Base-by-base conservation (phyloP, 2,113 vertebrate genomes). In the Dascyllus trimaculatus region DNA sequence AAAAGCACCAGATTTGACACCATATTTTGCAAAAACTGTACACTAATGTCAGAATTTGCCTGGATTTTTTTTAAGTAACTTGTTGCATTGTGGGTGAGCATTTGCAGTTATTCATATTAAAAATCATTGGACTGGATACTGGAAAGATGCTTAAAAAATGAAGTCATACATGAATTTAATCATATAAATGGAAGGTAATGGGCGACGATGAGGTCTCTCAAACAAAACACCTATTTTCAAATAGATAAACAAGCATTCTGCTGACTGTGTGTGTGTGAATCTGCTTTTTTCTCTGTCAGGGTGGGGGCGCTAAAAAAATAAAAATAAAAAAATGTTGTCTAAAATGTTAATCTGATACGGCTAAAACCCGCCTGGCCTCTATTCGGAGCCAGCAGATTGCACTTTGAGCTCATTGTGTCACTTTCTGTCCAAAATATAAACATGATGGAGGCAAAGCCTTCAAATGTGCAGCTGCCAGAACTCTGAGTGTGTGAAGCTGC, bases 401-500 rank as follows among this genome's bases (percentile, higher is more conserved):
- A 71, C 74, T 83, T 63, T 83, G 40, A 77, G 22, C 77, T 81
- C 54, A 82, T 69, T 80, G 65, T 71, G 68, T 79, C 59, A 59
- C 53, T 78, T 78, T 75, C 48, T 63, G 21, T 70, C 71, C 72
- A 69, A 82, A 83, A 72, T 76, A 19, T 78, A 75, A 76, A 71
- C 63, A 64, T 1, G 11, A 56, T 52, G 19, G 15, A 38, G 45
- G 52, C 75, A 80, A 84, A 85, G 72, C 60, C 76, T 43, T 77
- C 66, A 76, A 79, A 86, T 70, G 73, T 68, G 18, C 66, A 64
- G 64, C 69, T 78, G 74, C 73, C 62, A 71, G 24, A 57, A 29
- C 18, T 29, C 29, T 46, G n/a, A 66, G 59, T 65, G 57, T 83
- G 69, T 25, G 60, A 81, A 69, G 68, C 76, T 49, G 40, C 61